These are phyloP conservation scores for Sarcophaga bullata DNA, from an alignment of 1,140 invertebrate genomes.

Conservation along the genomic window DNA sequence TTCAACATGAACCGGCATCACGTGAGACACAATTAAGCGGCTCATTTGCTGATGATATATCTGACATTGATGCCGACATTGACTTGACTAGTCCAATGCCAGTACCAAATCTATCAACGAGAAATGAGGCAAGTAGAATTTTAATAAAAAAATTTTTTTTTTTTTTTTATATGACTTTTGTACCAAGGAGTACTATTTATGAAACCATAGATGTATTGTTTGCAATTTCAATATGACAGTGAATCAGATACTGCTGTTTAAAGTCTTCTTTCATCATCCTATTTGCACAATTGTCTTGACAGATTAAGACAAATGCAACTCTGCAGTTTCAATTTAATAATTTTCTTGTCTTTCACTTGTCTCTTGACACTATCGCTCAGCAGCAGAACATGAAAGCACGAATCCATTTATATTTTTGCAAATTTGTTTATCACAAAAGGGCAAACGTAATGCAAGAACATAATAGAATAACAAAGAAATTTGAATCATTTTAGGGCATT, in stretches of 20 bases:
- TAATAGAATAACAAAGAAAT: too few relatives aligned
- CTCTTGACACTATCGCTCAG: neutral
- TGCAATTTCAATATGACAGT: neutral
- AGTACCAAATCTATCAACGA: slow-evolving; percentile 64
- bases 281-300: neutral
- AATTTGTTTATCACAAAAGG: too few relatives aligned
- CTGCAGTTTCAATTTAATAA: neutral
- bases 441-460: too few relatives aligned
- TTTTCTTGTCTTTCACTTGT: neutral
- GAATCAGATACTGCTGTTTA: neutral
- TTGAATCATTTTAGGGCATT: too few relatives aligned
- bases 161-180: neutral
- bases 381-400: too few relatives aligned
- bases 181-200: neutral
- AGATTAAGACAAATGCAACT: neutral
- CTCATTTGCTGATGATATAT: slow-evolving; percentile 77
- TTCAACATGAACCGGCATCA: slow-evolving; percentile 68
- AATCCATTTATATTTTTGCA: too few relatives aligned
- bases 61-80: slow-evolving; percentile 78
- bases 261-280: neutral
- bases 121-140: slow-evolving; percentile 52
- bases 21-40: slow-evolving; percentile 73
- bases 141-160: neutral
- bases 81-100: slow-evolving; percentile 73
- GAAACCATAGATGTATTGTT: too few relatives aligned